phyloP scores from a whole-genome alignment of 2,888 invertebrate genomes.

The Cybosia mesomella region DNA sequence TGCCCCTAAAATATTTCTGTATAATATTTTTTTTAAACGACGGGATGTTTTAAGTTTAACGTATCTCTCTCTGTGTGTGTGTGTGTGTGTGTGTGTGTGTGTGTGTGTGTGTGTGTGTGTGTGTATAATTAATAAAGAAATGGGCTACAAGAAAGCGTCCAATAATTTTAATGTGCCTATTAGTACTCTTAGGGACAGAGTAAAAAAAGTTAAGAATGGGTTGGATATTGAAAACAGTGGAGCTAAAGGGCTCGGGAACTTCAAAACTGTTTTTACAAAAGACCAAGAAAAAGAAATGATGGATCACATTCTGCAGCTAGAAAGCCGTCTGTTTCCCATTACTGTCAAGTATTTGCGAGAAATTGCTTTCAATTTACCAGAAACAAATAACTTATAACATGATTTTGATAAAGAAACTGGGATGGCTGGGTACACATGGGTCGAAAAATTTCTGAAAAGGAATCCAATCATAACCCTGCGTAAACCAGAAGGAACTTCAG shows the following conservation, averaged over 20 bases:
- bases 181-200: conserved; percentile 20
- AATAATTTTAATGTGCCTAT: conserved; percentile 21
- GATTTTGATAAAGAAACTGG: background rate
- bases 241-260: conserved; percentile 1
- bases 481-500: background rate
- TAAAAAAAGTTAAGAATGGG: conserved; percentile 17
- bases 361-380: background rate
- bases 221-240: conserved; percentile 19
- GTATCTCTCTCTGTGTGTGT: too few species aligned
- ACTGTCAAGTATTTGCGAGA: background rate
- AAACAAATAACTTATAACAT: background rate
- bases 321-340: conserved; percentile 13
- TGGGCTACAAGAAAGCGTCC: conserved; percentile 11
- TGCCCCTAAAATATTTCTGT: too few species aligned
- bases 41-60: too few species aligned
- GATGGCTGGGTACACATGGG: background rate
- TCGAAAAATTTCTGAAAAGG: background rate
- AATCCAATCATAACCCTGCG: background rate
- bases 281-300: conserved; percentile 20
- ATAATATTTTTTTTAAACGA: too few species aligned
- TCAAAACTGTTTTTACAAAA: conserved; percentile 18
- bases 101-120: too few species aligned
- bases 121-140: too few species aligned
- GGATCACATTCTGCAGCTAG: conserved; percentile 15
- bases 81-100: too few species aligned